Conservation (phyloP, 2,888 invertebrate species). For the Lithophane socia region DNA sequence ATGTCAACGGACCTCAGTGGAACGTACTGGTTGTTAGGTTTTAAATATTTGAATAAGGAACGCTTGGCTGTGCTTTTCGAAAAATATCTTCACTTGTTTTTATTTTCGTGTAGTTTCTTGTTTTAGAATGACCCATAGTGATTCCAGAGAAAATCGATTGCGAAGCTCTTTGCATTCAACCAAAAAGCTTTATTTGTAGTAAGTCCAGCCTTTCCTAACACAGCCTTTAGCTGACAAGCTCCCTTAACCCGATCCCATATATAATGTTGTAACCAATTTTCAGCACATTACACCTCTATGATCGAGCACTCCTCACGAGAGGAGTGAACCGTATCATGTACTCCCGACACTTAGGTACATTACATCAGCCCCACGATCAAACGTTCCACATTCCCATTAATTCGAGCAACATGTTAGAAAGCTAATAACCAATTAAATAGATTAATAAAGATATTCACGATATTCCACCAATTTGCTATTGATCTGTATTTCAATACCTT, state of each 20-base stretch:
- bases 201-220: not conserved
- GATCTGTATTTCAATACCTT: constrained; percentile 80
- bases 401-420: constrained; percentile 78
- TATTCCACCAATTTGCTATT: constrained; percentile 85
- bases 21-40: constrained; percentile 46
- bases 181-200: not conserved
- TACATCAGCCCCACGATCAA: constrained; percentile 75
- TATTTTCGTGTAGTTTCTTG: not conserved
- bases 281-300: constrained; percentile 65
- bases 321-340: constrained; percentile 57
- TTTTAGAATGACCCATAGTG: not conserved
- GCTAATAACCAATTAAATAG: constrained; percentile 89
- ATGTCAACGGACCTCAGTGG: constrained; percentile 55
- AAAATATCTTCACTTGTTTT: not conserved
- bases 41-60: constrained; percentile 27
- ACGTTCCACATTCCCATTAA: constrained; percentile 85
- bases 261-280: constrained; percentile 45
- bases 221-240: not conserved
- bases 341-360: constrained; percentile 53
- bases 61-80: not conserved
- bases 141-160: not conserved
- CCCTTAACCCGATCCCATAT: not conserved
- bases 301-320: constrained; percentile 62
- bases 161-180: not conserved
- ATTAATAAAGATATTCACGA: constrained; percentile 87